Conservation (phyloP, 2,888 invertebrate genomes). For the Trileptium ribeirensis region DNA sequence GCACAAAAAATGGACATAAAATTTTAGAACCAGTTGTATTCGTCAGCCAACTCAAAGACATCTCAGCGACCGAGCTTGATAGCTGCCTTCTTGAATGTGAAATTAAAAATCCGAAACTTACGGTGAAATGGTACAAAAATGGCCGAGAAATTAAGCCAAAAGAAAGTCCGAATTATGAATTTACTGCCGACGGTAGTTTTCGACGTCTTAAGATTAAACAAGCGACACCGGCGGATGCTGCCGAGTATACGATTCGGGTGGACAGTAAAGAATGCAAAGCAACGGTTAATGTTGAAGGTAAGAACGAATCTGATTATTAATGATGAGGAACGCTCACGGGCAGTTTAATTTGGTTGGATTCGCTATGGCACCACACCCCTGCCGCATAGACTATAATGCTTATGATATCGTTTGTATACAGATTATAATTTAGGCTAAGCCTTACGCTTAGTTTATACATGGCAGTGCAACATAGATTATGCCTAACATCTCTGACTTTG, state of each 20-base stretch:
- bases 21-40: neutral
- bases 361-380: too few species aligned
- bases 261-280: neutral
- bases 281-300: neutral
- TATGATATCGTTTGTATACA: too few species aligned
- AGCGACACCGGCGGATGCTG: neutral
- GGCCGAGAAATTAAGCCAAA: neutral
- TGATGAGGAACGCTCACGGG: too few species aligned
- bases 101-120: neutral
- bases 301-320: too few species aligned
- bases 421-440: too few species aligned
- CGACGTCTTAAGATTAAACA: neutral
- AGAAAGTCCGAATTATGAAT: neutral
- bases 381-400: too few species aligned
- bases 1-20: too few species aligned
- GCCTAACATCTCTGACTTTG: too few species aligned
- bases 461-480: too few species aligned
- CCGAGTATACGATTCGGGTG: neutral
- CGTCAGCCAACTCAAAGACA: neutral
- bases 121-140: neutral
- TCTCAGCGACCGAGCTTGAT: neutral
- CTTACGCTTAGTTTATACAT: too few species aligned
- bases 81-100: neutral
- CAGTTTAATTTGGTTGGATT: too few species aligned
- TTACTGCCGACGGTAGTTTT: neutral